These are phyloP conservation scores for Patella ulyssiponensis DNA, from an alignment of 2,888 invertebrate species.

Conservation along the genomic window DNA sequence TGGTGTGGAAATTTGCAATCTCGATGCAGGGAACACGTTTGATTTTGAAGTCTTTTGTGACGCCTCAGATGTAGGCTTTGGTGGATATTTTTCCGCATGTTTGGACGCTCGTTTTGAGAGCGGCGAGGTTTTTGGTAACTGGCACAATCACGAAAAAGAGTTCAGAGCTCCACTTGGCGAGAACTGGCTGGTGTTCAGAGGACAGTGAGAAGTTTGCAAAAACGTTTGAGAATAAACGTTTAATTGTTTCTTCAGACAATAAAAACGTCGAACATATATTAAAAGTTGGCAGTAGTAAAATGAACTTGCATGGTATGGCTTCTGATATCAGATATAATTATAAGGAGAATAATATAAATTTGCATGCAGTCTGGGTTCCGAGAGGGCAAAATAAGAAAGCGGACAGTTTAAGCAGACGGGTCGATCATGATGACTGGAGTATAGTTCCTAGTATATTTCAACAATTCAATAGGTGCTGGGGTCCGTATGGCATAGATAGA, in stretches of 20 bases:
- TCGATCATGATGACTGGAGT: neutral
- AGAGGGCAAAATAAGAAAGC: neutral
- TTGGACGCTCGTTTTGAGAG: neutral
- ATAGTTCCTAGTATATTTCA: neutral
- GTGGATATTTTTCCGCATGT: neutral
- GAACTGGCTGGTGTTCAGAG: neutral
- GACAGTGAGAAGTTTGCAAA: neutral
- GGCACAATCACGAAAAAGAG: neutral
- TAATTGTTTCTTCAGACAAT: neutral
- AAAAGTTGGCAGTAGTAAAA: neutral
- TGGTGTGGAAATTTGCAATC: neutral
- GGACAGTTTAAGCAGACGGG: too few species aligned
- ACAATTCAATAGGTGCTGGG: neutral
- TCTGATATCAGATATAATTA: neutral
- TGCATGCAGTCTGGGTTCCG: neutral
- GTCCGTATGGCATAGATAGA: neutral
- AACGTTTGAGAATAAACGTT: neutral
- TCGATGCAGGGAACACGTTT: neutral
- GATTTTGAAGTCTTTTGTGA: too few species aligned
- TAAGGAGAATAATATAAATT: too few species aligned
- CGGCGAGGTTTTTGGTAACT: neutral
- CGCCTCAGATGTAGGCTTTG: slow-evolving; percentile 1
- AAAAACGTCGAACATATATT: neutral
- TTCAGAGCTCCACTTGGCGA: neutral
- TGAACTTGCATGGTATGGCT: neutral